Percentiles rank a stretch among this genome's conserved stretches.
phyloP scores from a whole-genome alignment of 2,797 vertebrate species.

The Mormyrus proboscirostris region DNA sequence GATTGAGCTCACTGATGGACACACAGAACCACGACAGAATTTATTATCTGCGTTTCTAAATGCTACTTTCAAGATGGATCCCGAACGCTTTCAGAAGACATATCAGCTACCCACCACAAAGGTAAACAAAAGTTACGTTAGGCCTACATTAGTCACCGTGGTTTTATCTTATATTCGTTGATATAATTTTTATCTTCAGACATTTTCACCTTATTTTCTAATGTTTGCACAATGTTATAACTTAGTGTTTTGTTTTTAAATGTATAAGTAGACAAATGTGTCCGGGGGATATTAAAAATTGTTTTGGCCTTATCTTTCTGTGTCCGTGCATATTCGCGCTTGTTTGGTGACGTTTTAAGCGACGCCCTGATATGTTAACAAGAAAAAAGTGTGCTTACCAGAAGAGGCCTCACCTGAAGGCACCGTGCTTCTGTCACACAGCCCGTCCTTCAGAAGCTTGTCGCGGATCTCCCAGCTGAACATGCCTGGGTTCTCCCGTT shows the following conservation, averaged over 20 bases:
- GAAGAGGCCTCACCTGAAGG: conserved; percentile 96
- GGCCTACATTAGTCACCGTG: background rate
- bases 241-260: background rate
- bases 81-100: background rate
- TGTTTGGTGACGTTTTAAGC: background rate
- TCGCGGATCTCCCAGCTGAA: conserved; percentile 99
- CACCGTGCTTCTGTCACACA: conserved; percentile 93
- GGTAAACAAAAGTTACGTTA: background rate
- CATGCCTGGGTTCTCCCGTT: conserved; percentile 93
- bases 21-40: conserved; percentile 34
- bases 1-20: conserved; percentile 96
- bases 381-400: conserved; percentile 66
- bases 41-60: background rate
- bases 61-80: background rate
- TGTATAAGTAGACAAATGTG: background rate
- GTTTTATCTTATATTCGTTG: background rate
- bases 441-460: conserved; percentile 90
- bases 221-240: background rate
- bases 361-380: conserved; percentile 28
- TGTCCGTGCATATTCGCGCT: background rate
- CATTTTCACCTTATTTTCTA: background rate
- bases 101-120: background rate
- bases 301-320: background rate
- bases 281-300: background rate
- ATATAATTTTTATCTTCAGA: background rate